phyloP scores from a whole-genome alignment of 2,888 invertebrate genomes.

The Acanthosepion pharaonis region DNA sequence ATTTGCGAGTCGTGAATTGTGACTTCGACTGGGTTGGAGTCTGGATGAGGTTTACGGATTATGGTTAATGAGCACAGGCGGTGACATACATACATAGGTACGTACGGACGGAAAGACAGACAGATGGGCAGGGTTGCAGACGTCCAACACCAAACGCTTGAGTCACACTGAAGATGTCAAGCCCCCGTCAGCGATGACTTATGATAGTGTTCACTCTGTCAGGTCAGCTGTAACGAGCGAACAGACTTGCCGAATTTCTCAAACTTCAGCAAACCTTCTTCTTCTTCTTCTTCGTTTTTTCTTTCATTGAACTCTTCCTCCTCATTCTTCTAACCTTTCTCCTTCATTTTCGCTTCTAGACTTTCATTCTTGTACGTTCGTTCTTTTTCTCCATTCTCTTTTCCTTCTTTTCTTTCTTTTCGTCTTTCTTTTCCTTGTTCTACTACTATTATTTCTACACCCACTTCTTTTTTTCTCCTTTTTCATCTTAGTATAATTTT shows the following conservation, averaged over 20 bases:
- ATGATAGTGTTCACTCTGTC: not conserved
- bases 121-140: not conserved
- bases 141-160: not conserved
- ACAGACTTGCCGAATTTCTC: constrained; percentile 33
- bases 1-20: not conserved
- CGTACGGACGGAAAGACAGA: not conserved
- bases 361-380: no score
- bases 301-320: no score
- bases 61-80: not conserved
- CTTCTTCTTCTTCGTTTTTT: not conserved
- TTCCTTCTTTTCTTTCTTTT: not conserved
- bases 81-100: constrained; percentile 17
- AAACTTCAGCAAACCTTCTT: not conserved
- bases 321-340: no score
- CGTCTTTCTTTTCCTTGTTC: no score
- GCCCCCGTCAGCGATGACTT: not conserved
- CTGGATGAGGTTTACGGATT: not conserved
- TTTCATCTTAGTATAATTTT: no score
- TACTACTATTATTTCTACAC: no score
- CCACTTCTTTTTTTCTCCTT: no score
- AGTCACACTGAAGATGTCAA: not conserved
- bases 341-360: not conserved
- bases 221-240: not conserved
- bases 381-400: not conserved
- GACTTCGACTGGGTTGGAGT: not conserved